A percentile compares a stretch with the other conserved stretches of the same genome.
Evolutionary conservation across 2,888 invertebrate species (phyloP).

Genomic region (Smittia aterrima): DNA sequence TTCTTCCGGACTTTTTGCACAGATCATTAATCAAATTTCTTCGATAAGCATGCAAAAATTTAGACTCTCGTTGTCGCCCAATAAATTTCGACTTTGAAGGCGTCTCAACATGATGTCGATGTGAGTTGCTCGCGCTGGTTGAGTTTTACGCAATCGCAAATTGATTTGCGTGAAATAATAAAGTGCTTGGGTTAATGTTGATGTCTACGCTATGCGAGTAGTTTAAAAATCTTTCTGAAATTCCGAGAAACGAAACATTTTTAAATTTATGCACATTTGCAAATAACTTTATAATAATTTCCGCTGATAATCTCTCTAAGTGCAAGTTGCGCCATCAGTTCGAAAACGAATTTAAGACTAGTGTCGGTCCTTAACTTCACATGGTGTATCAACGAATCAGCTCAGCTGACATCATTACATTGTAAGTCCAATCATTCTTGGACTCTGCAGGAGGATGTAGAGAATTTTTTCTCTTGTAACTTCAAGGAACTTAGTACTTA

Average conservation of each 20-base stretch:
- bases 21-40: background rate
- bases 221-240: background rate
- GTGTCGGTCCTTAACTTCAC: background rate
- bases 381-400: background rate
- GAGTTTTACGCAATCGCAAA: background rate
- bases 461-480: background rate
- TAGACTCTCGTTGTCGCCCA: background rate
- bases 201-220: background rate
- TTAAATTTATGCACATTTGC: conserved; percentile 1
- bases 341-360: background rate
- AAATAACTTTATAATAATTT: background rate
- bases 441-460: background rate
- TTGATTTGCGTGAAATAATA: conserved; percentile 1
- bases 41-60: background rate
- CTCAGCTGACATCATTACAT: background rate
- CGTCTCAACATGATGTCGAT: background rate
- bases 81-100: background rate
- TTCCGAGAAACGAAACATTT: background rate
- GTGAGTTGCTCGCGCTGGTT: background rate
- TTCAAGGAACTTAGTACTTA: too few species aligned
- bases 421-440: background rate
- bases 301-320: background rate
- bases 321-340: background rate
- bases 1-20: background rate
- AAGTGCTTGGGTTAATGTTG: background rate